These are phyloP conservation scores for Triplophysa siluroides DNA, from an alignment of 2,113 vertebrate genomes.

Conservation along the genomic window DNA sequence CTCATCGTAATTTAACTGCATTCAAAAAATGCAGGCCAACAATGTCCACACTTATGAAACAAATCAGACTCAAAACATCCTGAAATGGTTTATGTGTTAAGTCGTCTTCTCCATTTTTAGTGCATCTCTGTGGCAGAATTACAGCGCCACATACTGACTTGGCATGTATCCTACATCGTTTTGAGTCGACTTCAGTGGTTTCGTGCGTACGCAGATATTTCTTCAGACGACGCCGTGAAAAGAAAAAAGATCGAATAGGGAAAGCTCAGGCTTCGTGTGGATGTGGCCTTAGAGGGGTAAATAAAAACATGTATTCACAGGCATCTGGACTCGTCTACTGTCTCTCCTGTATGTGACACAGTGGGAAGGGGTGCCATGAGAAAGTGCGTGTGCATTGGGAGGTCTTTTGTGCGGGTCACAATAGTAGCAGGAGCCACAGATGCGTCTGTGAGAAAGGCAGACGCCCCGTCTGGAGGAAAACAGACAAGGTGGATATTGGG, in stretches of 20 bases:
- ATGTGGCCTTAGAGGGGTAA: not conserved
- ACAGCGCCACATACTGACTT: too few relatives aligned
- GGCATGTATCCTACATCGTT: too few relatives aligned
- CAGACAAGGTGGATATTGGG: slow-evolving; percentile 35
- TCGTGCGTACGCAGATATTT: too few relatives aligned
- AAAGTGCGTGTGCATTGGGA: slow-evolving; percentile 5
- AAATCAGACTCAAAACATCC: not conserved
- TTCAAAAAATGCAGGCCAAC: not conserved
- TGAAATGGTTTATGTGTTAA: not conserved
- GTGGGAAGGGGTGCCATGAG: not conserved
- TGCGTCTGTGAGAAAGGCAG: slow-evolving; percentile 68
- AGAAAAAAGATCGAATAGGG: too few relatives aligned
- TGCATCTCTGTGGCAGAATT: too few relatives aligned
- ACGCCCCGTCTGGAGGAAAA: slow-evolving; percentile 61
- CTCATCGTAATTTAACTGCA: not conserved
- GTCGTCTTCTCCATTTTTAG: too few relatives aligned
- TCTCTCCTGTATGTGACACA: not conserved
- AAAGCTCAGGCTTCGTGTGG: too few relatives aligned
- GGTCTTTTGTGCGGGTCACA: slow-evolving; percentile 71
- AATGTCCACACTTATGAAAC: not conserved
- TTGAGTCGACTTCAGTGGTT: too few relatives aligned
- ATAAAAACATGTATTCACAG: slow-evolving; percentile 26
- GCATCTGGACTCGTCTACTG: not conserved
- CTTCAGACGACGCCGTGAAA: too few relatives aligned
- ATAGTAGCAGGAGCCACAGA: slow-evolving; percentile 72